Evolutionary conservation across 2,113 vertebrate genomes (phyloP).

Genomic region (Erythrolamprus reginae): DNA sequence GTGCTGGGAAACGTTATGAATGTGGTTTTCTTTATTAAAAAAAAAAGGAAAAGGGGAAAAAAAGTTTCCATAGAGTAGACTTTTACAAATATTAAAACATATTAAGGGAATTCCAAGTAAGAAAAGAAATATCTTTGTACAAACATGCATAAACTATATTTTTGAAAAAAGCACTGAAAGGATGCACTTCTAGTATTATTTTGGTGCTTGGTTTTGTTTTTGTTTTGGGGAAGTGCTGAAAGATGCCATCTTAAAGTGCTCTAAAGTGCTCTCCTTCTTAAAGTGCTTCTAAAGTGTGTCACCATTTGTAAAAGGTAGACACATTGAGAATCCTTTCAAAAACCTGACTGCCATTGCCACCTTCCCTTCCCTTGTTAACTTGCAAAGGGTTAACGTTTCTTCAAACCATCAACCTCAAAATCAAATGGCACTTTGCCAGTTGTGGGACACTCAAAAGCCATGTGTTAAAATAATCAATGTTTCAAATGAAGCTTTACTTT

Average conservation of each 20-base stretch:
- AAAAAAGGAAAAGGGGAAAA: background rate
- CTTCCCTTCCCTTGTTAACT: background rate
- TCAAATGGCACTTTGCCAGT: background rate
- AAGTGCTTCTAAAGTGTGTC: background rate
- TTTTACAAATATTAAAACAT: constrained; percentile 58
- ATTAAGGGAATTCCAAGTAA: constrained; percentile 53
- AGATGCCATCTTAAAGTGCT: background rate
- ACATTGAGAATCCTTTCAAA: background rate
- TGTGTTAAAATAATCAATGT: constrained; percentile 21
- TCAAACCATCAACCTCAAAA: background rate
- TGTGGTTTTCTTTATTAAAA: constrained; percentile 46
- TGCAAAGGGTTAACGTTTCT: background rate
- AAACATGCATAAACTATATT: constrained; percentile 53
- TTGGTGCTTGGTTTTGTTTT: no score
- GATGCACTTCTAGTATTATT: constrained; percentile 54
- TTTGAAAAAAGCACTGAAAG: constrained; percentile 30
- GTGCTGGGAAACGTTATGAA: constrained; percentile 54
- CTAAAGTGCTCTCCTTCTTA: background rate
- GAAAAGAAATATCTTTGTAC: constrained; percentile 44
- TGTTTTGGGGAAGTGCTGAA: constrained; percentile 44
- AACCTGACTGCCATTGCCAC: background rate
- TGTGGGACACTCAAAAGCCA: constrained; percentile 14
- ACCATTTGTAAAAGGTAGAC: background rate
- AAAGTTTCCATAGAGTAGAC: constrained; percentile 38
- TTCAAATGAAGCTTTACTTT: constrained; percentile 36